Conservation (phyloP, 2,888 invertebrate species). For the Erebia aethiops region DNA sequence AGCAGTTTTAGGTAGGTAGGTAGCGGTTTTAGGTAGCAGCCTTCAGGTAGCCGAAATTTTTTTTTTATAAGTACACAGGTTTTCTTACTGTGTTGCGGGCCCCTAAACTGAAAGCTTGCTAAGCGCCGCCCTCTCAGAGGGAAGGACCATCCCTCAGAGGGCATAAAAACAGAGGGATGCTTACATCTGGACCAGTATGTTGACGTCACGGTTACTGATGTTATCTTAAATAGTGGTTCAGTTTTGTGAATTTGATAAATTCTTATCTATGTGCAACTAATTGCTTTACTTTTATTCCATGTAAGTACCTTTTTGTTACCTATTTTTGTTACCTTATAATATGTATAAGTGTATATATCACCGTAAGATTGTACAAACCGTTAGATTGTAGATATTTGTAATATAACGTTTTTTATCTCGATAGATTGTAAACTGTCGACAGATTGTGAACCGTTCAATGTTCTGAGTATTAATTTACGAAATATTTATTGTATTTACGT, state of each 20-base stretch:
- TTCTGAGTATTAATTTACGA: too few relatives aligned
- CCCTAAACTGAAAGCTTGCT: conserved; percentile 39
- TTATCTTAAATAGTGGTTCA: conserved; percentile 18
- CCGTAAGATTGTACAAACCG: too few relatives aligned
- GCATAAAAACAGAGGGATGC: conserved; percentile 71
- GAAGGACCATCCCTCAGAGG: conserved; percentile 60
- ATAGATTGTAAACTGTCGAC: too few relatives aligned
- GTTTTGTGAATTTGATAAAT: conserved; percentile 1
- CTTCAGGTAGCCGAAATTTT: background rate
- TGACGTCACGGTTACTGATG: conserved; percentile 19
- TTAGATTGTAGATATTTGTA: too few relatives aligned
- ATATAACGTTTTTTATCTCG: too few relatives aligned
- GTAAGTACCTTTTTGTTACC: conserved; percentile 3
- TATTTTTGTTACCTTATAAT: too few relatives aligned
- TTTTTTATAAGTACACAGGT: background rate
- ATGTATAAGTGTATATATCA: too few relatives aligned
- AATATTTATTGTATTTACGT: too few relatives aligned
- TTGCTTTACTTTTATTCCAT: background rate
- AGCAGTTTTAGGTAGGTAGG: too few relatives aligned
- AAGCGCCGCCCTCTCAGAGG: conserved; percentile 63
- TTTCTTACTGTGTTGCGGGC: conserved; percentile 13
- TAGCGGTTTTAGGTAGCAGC: too few relatives aligned
- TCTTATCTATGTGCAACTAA: conserved; percentile 14
- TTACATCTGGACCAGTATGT: conserved; percentile 52
- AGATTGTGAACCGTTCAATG: too few relatives aligned